Conservation (phyloP, 2,113 vertebrate species). For the Laticauda laticaudata region DNA sequence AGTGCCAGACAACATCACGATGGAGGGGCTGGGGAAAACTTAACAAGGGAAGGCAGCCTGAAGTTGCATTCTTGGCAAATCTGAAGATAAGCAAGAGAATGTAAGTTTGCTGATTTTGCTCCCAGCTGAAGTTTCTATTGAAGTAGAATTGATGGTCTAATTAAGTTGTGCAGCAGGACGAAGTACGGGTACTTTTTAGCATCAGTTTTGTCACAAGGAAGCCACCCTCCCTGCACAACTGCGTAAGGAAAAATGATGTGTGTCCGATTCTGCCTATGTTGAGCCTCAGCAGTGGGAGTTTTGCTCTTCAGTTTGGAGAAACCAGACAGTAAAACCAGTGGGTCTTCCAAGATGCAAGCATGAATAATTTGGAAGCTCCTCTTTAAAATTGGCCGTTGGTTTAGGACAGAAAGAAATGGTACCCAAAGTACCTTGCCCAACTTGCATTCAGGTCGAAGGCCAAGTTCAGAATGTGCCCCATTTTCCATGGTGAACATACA, state of each 20-base stretch:
- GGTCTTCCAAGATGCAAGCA: not conserved
- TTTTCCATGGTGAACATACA: not conserved
- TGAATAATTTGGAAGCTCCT: not conserved
- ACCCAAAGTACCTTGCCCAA: not conserved
- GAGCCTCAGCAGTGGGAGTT: not conserved
- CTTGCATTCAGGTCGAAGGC: not conserved
- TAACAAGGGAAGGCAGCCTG: not conserved
- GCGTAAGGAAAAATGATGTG: not conserved
- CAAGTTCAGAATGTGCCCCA: no score
- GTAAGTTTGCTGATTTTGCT: not conserved
- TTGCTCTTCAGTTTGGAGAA: not conserved
- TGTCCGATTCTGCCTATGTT: not conserved
- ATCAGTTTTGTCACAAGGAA: not conserved
- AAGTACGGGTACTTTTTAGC: not conserved
- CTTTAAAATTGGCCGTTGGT: not conserved
- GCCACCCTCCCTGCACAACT: not conserved
- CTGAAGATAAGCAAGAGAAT: not conserved
- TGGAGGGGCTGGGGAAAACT: accelerated
- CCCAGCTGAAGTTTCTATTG: no score
- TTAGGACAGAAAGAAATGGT: not conserved
- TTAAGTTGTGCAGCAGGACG: not conserved
- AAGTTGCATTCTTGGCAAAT: not conserved
- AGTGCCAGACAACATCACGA: not conserved
- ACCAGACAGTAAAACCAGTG: not conserved
- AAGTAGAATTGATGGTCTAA: not conserved